Percentiles rank a stretch among this genome's conserved stretches.
Evolutionary conservation across 1,140 invertebrate species (phyloP).

Genomic region (Drosophila carrolli): DNA sequence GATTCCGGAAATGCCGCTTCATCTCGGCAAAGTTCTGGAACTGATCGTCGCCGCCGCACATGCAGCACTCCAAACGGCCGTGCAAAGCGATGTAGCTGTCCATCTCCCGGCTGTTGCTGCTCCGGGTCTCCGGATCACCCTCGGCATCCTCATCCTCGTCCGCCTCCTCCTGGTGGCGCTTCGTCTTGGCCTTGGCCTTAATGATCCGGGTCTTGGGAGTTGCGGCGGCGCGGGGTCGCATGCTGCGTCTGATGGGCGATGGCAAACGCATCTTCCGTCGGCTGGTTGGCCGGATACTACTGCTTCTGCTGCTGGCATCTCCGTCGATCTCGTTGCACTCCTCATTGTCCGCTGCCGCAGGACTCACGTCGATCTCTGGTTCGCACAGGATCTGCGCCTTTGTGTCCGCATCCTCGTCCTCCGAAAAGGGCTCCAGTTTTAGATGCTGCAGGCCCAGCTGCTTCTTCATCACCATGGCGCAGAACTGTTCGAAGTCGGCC

Average conservation of each 20-base stretch:
- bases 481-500: conserved; percentile 46
- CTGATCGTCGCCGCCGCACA: conserved; percentile 23
- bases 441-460: conserved; percentile 36
- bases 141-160: conserved; percentile 3
- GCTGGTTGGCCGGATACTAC: background rate
- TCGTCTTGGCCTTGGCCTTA: conserved; percentile 26
- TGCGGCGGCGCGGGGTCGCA: conserved; percentile 16
- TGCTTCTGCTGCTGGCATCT: conserved; percentile 7
- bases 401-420: conserved; percentile 27
- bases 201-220: background rate
- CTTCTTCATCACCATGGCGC: conserved; percentile 47
- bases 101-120: conserved; percentile 31
- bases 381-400: conserved; percentile 42
- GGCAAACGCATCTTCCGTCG: conserved; percentile 11
- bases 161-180: conserved; percentile 13
- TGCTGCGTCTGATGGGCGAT: conserved; percentile 25
- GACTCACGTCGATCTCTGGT: conserved; percentile 48
- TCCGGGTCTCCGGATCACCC: conserved; percentile 15
- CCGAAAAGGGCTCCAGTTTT: conserved; percentile 37
- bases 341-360: conserved; percentile 7
- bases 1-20: conserved; percentile 40
- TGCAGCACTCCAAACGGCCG: conserved; percentile 37
- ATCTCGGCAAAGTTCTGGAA: conserved; percentile 41
- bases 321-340: conserved; percentile 46
- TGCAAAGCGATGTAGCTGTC: conserved; percentile 36